These are phyloP conservation scores for Cuculus canorus DNA, from an alignment of 2,797 vertebrate species.

Conservation along the genomic window DNA sequence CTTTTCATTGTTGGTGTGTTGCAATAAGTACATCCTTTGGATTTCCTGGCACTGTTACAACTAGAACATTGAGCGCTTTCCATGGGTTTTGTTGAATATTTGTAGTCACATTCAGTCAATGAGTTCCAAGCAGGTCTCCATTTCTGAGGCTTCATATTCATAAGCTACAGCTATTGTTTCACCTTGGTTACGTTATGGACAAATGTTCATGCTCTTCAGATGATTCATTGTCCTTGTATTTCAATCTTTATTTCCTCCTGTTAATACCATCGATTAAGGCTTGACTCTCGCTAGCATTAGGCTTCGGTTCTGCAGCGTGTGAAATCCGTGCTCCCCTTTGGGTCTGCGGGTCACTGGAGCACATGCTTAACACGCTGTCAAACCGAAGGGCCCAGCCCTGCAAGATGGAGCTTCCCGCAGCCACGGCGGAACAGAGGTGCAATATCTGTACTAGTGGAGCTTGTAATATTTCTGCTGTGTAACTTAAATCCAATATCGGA, in stretches of 20 bases:
- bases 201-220: background rate
- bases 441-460: background rate
- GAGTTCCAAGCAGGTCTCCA: background rate
- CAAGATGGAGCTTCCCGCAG: background rate
- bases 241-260: constrained; percentile 45
- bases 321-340: background rate
- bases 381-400: background rate
- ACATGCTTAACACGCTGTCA: fast-evolving
- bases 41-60: background rate
- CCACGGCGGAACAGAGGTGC: background rate
- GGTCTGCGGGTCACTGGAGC: fast-evolving
- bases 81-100: background rate
- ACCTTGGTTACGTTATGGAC: background rate
- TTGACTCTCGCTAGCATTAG: background rate
- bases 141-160: constrained; percentile 37
- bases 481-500: background rate
- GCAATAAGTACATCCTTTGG: background rate
- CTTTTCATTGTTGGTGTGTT: constrained; percentile 27
- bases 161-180: constrained; percentile 16
- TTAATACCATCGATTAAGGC: background rate
- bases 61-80: background rate
- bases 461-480: background rate
- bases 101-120: background rate
- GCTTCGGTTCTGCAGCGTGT: background rate
- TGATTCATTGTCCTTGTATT: constrained; percentile 44